Evolutionary conservation across 2,888 invertebrate species (phyloP), one percentile per base, ranked within the genome.

Genomic region (Coenonympha arcania): DNA sequence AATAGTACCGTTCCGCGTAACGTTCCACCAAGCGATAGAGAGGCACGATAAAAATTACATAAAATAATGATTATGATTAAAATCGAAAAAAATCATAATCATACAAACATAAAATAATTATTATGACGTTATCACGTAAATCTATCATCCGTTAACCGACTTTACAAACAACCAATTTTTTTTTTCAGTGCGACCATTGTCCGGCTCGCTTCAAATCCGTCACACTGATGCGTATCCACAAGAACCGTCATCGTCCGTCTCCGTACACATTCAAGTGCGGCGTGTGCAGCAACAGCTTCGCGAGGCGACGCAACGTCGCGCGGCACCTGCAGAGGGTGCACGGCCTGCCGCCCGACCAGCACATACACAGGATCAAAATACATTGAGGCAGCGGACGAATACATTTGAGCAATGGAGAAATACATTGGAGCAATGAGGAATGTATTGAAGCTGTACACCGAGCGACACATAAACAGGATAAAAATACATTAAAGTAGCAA

Each of bases 221-320:
- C 0, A 81, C 83, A 0, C 55, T 83, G 2, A 83, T 83, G 83
- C 60, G 79, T 0, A 80, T 83, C 15, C 82, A 83, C 59, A 65
- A 66, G 48, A 71, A 69, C 47, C 61, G 79, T 0, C 84, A 85
- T 56, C 62, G 76, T 2, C 71, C 75, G 0, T 69, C 78, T 0
- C 66, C 67, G 4, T 76, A 79, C 63, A 61, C 69, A 0, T 83
- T 69, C 70, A 59, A 59, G 13, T 69, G 68, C 71, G 76, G 52
- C 49, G 66, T 55, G 41, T 84, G 53, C 71, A 61, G 61, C 24
- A 72, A 70, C 59, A 69, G 55, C 13, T 85, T 84, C 62, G 78
- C 78, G 28, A 61, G 84, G 0, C 66, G 85, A 0, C 60, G 84
- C 2, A 83, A 82, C 54, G 84, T 74, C 1, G 71, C 72, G 20